Evolutionary conservation across 2,113 vertebrate genomes (phyloP), one percentile per base, ranked within the genome.

Genomic region (Phyllostomus hastatus): DNA sequence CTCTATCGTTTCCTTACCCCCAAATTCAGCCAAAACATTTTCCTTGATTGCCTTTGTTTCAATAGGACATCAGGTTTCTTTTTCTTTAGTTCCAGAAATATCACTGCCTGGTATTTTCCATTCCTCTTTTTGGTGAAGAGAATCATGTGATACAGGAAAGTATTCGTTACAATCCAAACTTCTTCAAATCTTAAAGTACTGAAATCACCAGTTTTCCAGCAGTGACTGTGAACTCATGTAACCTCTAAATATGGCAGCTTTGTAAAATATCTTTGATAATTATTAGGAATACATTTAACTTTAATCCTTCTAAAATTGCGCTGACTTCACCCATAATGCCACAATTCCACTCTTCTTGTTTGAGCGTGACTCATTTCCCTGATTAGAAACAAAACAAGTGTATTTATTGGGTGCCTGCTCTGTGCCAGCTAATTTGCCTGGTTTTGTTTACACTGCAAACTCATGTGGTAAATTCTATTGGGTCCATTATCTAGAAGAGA

Each of bases 231-330:
- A 93, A 52, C 8, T 75, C 33, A 14, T 50, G 6, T 59, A 38
- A 91, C 46, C 70, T 85, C 38, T 85, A 88, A 85, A 88, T 20
- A 79, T 43, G 52, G 20, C 33, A 91, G 20, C 52, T 88, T 88
- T 73, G 10, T 59, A 72, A 95, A 89, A 82, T 88, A 28, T 9
- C 87, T 96, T 92, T 48, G 41, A 70, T 90, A 81, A 81, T 94
- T 72, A 80, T 24, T 52, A 90, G n/a, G 20, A 80, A 78, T 72
- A 38, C 2, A 35, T 75, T 82, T 54, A 43, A 52, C 73, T 88
- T 90, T 26, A 72, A 54, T 95, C 31, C 35, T 95, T 83, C 82
- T 83, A 92, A 93, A 70, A 78, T 76, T 95, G n/a, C 28, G 50
- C 57, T 59, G 38, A 31, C 20, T 61, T 88, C n/a, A 70, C 31